These are phyloP conservation scores for Scophthalmus maximus DNA, from an alignment of 2,113 vertebrate genomes.

Conservation along the genomic window DNA sequence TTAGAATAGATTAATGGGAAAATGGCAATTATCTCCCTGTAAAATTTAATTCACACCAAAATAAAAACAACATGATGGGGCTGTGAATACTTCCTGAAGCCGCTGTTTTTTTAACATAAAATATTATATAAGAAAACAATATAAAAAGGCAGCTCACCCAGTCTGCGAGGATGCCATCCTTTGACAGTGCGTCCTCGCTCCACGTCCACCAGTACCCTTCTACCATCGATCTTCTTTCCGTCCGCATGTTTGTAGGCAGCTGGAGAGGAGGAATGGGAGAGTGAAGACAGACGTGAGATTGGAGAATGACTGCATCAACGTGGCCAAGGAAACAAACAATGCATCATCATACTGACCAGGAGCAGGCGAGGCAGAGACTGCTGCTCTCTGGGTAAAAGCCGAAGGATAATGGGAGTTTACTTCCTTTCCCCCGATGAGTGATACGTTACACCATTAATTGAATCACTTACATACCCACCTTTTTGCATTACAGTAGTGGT, in stretches of 20 bases:
- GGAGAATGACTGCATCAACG: slow-evolving; percentile 6
- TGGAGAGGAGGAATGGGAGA: slow-evolving; percentile 78
- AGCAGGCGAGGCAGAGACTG: slow-evolving; percentile 77
- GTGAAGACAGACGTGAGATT: slow-evolving; percentile 32
- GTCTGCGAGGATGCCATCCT: slow-evolving; percentile 91
- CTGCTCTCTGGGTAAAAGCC: slow-evolving; percentile 80
- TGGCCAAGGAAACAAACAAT: slow-evolving; percentile 78
- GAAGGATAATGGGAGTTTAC: slow-evolving; percentile 76
- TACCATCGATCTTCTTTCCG: slow-evolving; percentile 94
- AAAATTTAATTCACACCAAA: not conserved
- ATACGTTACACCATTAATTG: slow-evolving; percentile 51
- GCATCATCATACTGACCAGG: slow-evolving; percentile 81
- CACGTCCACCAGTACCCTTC: slow-evolving; percentile 92
- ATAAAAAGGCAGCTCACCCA: slow-evolving; percentile 80
- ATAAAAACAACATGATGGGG: not conserved
- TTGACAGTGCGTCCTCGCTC: slow-evolving; percentile 94
- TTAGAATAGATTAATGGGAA: not conserved
- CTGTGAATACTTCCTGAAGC: not conserved
- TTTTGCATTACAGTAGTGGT: not conserved
- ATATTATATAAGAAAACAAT: not conserved
- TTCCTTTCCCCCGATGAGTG: slow-evolving; percentile 75
- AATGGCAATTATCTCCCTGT: not conserved
- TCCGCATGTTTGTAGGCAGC: slow-evolving; percentile 96
- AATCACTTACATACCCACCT: not conserved
- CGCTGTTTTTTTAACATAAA: no score